A percentile compares a stretch with the other conserved stretches of the same genome.
Conservation (phyloP, 2,113 vertebrate genomes). For the Sterrhoptilus dennistouni region DNA sequence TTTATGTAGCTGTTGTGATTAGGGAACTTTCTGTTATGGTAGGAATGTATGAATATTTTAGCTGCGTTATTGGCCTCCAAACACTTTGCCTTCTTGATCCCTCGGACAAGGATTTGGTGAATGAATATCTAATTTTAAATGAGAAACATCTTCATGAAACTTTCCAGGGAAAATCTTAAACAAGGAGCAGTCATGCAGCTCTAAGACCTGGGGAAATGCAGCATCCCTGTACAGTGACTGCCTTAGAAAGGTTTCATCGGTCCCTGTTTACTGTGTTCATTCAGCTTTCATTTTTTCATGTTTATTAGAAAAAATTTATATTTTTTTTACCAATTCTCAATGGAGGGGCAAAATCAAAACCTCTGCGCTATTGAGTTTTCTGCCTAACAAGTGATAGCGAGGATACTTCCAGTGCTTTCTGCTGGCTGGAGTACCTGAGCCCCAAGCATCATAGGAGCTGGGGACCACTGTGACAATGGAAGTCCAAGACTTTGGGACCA, state of each 20-base stretch:
- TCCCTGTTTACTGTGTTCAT: background rate
- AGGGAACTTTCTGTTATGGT: background rate
- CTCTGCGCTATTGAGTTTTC: background rate
- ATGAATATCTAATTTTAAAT: background rate
- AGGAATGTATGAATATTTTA: background rate
- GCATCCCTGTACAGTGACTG: background rate
- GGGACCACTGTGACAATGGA: background rate
- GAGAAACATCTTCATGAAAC: background rate
- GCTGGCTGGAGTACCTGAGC: background rate
- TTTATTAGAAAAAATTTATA: background rate
- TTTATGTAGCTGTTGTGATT: background rate
- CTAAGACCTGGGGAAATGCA: background rate
- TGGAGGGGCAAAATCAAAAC: background rate
- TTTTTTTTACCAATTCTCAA: background rate
- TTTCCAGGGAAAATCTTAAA: constrained; percentile 14
- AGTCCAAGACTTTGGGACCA: background rate
- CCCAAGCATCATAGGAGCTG: background rate
- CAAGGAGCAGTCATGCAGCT: background rate
- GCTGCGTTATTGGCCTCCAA: background rate
- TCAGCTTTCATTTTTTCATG: background rate
- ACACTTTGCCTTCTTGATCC: background rate
- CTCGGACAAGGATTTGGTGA: background rate
- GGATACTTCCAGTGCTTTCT: background rate
- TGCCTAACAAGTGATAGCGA: background rate
- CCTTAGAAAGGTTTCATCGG: background rate